Evolutionary conservation across 2,888 invertebrate genomes (phyloP), one percentile per base, ranked within the genome.

Genomic region (Oligia latruncula): DNA sequence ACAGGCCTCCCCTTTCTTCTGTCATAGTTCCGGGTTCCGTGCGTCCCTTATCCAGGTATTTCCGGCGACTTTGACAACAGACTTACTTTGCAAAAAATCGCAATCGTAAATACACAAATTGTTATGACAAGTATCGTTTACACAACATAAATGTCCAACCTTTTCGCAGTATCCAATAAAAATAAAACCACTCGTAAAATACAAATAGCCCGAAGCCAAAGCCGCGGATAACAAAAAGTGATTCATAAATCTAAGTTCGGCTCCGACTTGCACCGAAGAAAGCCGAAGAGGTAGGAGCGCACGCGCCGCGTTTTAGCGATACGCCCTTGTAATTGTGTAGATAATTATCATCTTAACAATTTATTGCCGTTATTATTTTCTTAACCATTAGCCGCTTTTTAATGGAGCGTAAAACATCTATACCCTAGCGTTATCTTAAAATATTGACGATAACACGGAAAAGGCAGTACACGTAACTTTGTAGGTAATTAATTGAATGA

Each of bases 281-380:
- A 87, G 80, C 80, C 87, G 81, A 83, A 83, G 77, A 84, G 83
- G 83, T 87, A 80, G 80, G 76, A 73, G 87, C 83, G 88, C 87
- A 87, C 87, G 87, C 88, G 87, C 87, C 82, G 74, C 81, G 78
- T 68, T 83, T 74, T 78, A 79, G 73, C 85, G 85, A 87, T 87
- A 87, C 87, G 86, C 90, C 86, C 90, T 89, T 80, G 88, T 88
- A 88, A 91, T 88, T 85, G 87, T 87, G 82, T 74, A 82, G 89
- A 88, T 89, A 90, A 91, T 91, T 91, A 90, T 88, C 90, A 89
- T 89, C 83, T 82, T 70, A 65, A 81, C 76, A 86, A 91, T 91
- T 90, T 91, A 91, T 87, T 76, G 81, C 82, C 74, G 81, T 88
- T 85, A 90, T 90, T 87, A 90, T 88, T 90, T 90, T 85, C 88